Base-by-base conservation (phyloP, 2,797 vertebrate species). In the Myotis findleyi region DNA sequence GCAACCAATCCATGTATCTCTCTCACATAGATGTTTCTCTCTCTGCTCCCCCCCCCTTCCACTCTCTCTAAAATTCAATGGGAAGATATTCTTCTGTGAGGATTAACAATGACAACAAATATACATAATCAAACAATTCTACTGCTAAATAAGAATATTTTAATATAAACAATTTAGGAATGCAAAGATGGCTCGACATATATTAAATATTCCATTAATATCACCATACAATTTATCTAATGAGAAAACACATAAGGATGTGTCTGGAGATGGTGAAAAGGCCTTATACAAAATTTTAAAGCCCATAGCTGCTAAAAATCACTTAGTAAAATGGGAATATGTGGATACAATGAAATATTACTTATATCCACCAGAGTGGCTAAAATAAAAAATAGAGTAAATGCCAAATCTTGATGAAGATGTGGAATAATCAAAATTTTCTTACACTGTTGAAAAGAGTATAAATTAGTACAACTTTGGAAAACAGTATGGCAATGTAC, bases 61-160 rank as follows among this genome's bases (percentile, higher is more conserved):
- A 55, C 53, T 23, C 53, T 55, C 53, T 55, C 21, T 55, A 55
- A 55, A 23, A 55, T 23, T 23, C 53, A 23, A 23, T 55, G 7
- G 53, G 21, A 55, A 55, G 20, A 55, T 23, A 55, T 55, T 55
- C 21, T 55, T 55, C 21, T 55, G 21, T 55, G 53, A 55, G 21
- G 53, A 55, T 21, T 21, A 55, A 55, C 53, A 55, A 55, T 55
- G 21, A 55, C 53, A 55, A 55, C 20, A 55, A 72, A 81, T 55
- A 91, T 1, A 73, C 83, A 53, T 69, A 11, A 88, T 27, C 41
- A 93, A 77, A 41, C 20, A 97, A 93, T 41, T 62, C 36, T 88
- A 87, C 2, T 69, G 11, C 5, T 86, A 87, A 91, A 79, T 88
- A 79, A 75, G 75, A 91, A 49, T 21, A 64, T 72, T 88, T 85